These are phyloP conservation scores for Zaprionus bogoriensis DNA, from an alignment of 2,888 invertebrate species.

Conservation along the genomic window DNA sequence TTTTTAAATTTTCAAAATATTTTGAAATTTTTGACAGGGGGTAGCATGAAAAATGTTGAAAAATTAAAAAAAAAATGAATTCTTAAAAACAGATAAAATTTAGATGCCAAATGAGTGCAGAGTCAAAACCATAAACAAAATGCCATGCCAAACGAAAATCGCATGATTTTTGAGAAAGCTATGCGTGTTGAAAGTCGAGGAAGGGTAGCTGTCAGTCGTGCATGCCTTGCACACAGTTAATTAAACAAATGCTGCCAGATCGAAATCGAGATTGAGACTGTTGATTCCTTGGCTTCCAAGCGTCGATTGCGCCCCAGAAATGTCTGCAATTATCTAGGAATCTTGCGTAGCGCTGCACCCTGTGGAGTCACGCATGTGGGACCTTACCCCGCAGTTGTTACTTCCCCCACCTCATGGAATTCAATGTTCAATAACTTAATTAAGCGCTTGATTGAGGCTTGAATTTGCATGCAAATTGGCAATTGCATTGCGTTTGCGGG, in stretches of 20 bases:
- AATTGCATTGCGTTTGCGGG: slow-evolving; percentile 29
- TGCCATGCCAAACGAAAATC: no score
- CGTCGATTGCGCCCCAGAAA: slow-evolving; percentile 44
- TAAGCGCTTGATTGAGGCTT: slow-evolving; percentile 42
- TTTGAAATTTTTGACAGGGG: no score
- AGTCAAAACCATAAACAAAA: no score
- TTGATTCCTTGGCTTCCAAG: neutral
- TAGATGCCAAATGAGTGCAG: no score
- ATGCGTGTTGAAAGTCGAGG: no score
- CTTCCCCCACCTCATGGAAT: slow-evolving; percentile 23
- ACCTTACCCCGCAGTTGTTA: no score
- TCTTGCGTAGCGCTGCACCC: slow-evolving; percentile 52
- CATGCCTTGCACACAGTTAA: neutral
- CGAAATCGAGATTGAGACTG: neutral
- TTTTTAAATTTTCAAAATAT: no score
- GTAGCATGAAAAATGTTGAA: no score
- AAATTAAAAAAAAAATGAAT: no score
- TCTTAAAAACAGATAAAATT: no score
- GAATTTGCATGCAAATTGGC: slow-evolving; percentile 44
- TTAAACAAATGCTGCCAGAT: neutral
- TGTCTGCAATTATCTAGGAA: slow-evolving; percentile 50
- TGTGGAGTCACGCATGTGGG: slow-evolving; percentile 17
- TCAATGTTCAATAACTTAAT: slow-evolving; percentile 65
- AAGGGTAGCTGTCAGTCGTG: neutral
- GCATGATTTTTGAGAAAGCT: no score